Evolutionary conservation across 2,113 vertebrate species (phyloP).

Genomic region (Sceloporus tristichus): DNA sequence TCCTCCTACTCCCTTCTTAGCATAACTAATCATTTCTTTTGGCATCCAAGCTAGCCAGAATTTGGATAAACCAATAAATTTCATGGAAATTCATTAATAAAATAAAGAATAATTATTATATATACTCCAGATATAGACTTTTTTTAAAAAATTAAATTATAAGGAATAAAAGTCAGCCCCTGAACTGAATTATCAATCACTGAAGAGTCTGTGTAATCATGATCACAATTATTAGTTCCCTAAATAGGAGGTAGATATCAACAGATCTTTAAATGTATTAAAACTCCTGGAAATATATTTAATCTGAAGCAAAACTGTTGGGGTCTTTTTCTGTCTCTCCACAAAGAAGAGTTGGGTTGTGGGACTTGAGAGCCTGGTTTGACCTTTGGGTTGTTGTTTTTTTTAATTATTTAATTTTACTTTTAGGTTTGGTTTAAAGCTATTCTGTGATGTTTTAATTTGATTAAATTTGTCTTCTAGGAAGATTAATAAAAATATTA

Average conservation of each 20-base stretch:
- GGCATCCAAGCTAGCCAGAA: too few species aligned
- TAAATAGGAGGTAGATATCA: background rate
- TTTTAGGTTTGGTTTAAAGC: background rate
- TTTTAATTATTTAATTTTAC: background rate
- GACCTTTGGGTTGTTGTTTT: too few species aligned
- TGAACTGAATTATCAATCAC: too few species aligned
- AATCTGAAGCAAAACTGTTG: background rate
- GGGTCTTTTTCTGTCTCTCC: background rate
- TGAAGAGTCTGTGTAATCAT: background rate
- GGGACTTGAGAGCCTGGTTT: too few species aligned
- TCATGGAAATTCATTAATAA: too few species aligned
- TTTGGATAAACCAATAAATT: too few species aligned
- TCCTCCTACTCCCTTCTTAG: too few species aligned
- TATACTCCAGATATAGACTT: too few species aligned
- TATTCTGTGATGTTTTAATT: background rate
- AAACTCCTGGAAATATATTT: background rate
- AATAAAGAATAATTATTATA: too few species aligned
- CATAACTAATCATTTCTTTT: too few species aligned
- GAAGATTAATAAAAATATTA: background rate
- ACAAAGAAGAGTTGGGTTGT: background rate
- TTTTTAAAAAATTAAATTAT: background rate
- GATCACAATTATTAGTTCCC: background rate
- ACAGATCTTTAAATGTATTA: background rate
- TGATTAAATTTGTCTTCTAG: background rate
- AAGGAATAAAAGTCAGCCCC: background rate